Percentiles rank a stretch among this genome's conserved stretches.
Conservation (phyloP, 2,888 invertebrate species). For the Macropis europaea region DNA sequence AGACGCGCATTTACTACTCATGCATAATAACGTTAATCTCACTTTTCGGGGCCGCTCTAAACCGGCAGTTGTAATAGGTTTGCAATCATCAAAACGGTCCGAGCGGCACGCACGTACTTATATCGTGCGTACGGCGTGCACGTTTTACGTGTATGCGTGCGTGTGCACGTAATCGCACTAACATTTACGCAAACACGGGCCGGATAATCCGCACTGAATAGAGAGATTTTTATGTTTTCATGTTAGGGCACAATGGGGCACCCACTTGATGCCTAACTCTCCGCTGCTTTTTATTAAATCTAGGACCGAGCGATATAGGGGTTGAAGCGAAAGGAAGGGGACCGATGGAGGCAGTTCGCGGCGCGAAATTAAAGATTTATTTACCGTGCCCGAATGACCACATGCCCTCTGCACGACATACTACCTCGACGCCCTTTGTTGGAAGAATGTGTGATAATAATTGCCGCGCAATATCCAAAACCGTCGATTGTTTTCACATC, state of each 20-base stretch:
- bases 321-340: conserved; percentile 30
- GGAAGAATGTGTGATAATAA: too few species aligned
- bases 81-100: conserved; percentile 45
- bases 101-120: conserved; percentile 42
- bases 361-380: conserved; percentile 72
- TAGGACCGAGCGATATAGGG: conserved; percentile 56
- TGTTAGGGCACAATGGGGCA: conserved; percentile 77
- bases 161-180: conserved; percentile 51
- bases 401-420: conserved; percentile 33
- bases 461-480: too few species aligned
- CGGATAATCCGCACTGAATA: conserved; percentile 78
- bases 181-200: conserved; percentile 55
- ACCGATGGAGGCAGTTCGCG: conserved; percentile 36
- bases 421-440: not conserved
- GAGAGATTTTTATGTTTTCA: conserved; percentile 80
- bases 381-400: conserved; percentile 61
- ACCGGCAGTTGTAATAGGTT: conserved; percentile 62
- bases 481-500: not conserved
- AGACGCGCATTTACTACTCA: conserved; percentile 65
- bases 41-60: conserved; percentile 56
- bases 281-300: conserved; percentile 76
- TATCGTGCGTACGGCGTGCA: too few species aligned
- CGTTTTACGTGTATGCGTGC: too few species aligned
- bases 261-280: conserved; percentile 77
- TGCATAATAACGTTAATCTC: conserved; percentile 71